Conservation (phyloP, 2,797 vertebrate genomes). For the Gobionotothen gibberifrons region DNA sequence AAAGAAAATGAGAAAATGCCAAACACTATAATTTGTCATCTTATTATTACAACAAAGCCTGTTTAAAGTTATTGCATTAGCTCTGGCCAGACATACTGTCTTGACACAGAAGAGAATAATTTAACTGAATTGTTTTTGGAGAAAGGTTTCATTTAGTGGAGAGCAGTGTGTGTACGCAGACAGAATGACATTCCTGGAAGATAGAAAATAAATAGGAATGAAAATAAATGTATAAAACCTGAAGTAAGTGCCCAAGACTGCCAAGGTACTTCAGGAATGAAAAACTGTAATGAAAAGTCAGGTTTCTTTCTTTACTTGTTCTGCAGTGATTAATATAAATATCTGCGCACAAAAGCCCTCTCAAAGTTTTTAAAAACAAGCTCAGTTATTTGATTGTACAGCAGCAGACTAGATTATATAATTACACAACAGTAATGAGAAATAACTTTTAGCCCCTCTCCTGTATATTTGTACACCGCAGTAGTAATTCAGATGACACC, state of each 20-base stretch:
- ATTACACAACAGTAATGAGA: conserved; percentile 48
- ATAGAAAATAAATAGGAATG: conserved; percentile 12
- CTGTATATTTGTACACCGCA: conserved; percentile 50
- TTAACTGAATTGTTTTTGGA: conserved; percentile 71
- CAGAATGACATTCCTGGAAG: conserved; percentile 34
- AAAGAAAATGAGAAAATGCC: conserved; percentile 29
- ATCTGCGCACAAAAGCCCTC: conserved; percentile 45
- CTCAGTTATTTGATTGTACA: conserved; percentile 54
- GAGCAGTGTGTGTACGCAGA: conserved; percentile 35
- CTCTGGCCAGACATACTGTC: conserved; percentile 78
- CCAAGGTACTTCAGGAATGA: conserved; percentile 37
- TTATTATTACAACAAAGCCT: conserved; percentile 57
- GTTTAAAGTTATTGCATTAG: conserved; percentile 69
- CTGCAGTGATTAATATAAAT: conserved; percentile 40
- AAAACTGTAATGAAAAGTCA: conserved; percentile 11
- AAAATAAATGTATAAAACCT: conserved; percentile 19
- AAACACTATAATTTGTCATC: conserved; percentile 54
- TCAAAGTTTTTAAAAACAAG: conserved; percentile 39
- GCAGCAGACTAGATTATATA: conserved; percentile 35
- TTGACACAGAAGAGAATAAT: conserved; percentile 71
- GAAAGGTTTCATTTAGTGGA: conserved; percentile 58
- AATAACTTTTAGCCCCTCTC: conserved; percentile 28
- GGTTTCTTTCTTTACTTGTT: conserved; percentile 31
- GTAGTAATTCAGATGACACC: conserved; percentile 48
- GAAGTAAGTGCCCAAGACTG: not conserved